Percentiles rank a stretch among this genome's conserved stretches.
Evolutionary conservation across 2,888 invertebrate species (phyloP).

Genomic region (Hedychridium roseum): DNA sequence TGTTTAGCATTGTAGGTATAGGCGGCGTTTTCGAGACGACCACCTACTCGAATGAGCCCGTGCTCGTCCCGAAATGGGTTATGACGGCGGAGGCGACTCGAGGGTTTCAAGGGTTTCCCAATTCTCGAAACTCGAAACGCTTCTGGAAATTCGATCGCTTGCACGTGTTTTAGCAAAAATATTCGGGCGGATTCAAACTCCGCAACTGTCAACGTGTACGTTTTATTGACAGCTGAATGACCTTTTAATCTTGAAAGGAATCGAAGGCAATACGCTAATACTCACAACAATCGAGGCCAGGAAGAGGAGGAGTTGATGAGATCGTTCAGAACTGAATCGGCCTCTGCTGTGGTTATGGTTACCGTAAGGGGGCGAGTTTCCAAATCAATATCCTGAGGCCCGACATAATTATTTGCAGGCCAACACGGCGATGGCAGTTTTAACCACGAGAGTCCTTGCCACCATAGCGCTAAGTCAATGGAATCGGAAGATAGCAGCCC

Average conservation of each 20-base stretch:
- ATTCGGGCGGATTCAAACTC: constrained; percentile 9
- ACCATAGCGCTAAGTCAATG: constrained; percentile 10
- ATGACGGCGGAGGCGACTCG: constrained; percentile 18
- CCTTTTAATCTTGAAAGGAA: not conserved
- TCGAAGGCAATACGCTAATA: constrained; percentile 2
- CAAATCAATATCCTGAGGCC: constrained; percentile 1
- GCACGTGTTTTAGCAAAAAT: constrained; percentile 3
- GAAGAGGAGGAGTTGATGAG: constrained; percentile 2
- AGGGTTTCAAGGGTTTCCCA: constrained; percentile 3
- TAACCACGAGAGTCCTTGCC: constrained; percentile 14
- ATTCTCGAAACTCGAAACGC: constrained; percentile 3
- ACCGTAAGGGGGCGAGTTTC: not conserved
- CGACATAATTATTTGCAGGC: not conserved
- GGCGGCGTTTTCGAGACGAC: constrained; percentile 26
- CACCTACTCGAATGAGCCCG: constrained; percentile 33
- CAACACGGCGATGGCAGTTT: constrained; percentile 1
- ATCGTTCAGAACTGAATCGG: not conserved
- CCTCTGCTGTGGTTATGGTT: not conserved
- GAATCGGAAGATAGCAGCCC: constrained; percentile 10
- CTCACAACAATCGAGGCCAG: not conserved
- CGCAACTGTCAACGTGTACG: not conserved
- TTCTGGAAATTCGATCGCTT: not conserved
- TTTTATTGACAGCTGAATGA: not conserved
- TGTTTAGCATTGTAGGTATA: constrained; percentile 23
- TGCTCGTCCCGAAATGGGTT: constrained; percentile 32